Percentiles rank a stretch among this genome's conserved stretches.
Evolutionary conservation across 2,888 invertebrate species (phyloP).

Genomic region (Tetragnatha montana): DNA sequence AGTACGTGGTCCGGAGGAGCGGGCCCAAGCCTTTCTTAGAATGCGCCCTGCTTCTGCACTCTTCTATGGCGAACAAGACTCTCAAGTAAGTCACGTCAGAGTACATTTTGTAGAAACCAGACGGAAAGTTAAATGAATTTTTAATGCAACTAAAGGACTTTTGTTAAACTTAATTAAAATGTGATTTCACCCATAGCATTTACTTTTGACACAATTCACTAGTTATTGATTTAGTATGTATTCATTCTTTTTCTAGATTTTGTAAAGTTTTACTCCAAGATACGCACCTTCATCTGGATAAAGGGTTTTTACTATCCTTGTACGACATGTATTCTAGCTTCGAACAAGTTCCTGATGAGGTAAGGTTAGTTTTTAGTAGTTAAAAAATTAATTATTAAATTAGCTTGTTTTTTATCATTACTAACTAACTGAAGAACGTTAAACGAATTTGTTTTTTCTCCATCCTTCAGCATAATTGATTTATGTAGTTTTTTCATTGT

Average conservation of each 20-base stretch:
- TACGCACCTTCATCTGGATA: constrained; percentile 83
- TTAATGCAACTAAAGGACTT: too few species aligned
- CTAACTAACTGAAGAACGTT: too few species aligned
- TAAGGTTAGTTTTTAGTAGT: constrained; percentile 74
- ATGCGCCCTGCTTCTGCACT: constrained; percentile 75
- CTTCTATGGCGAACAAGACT: constrained; percentile 75
- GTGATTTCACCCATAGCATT: not conserved
- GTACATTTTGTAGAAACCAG: too few species aligned
- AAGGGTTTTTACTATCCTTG: constrained; percentile 82
- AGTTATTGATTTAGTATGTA: not conserved
- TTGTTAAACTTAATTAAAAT: not conserved
- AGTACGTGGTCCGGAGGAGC: constrained; percentile 77
- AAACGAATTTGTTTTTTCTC: too few species aligned
- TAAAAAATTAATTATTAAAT: too few species aligned
- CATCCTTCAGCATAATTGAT: not conserved
- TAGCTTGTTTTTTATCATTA: too few species aligned
- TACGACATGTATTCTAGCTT: constrained; percentile 81
- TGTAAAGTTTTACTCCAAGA: constrained; percentile 82
- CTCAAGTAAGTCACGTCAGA: constrained; percentile 74
- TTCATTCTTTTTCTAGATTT: constrained; percentile 76
- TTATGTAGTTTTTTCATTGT: not conserved
- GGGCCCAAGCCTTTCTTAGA: constrained; percentile 81
- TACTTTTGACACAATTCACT: too few species aligned
- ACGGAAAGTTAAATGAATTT: too few species aligned
- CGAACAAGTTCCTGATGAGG: constrained; percentile 80